phyloP scores from a whole-genome alignment of 2,113 vertebrate species.

The Myrmophylax atrothorax region DNA sequence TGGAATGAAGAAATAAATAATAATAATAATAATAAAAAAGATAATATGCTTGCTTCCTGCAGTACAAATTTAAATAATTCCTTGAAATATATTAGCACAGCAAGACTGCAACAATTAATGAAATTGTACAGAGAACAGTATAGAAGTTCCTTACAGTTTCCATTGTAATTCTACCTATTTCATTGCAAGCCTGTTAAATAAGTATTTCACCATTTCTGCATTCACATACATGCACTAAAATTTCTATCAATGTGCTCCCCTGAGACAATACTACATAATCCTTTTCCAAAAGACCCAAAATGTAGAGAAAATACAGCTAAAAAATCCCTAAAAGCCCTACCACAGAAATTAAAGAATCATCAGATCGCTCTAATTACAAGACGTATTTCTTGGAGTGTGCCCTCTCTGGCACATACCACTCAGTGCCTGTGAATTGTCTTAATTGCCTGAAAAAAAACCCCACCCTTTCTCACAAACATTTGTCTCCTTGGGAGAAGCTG shows the following conservation, averaged over 20 bases:
- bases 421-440: neutral
- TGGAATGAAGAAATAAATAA: neutral
- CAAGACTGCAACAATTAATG: neutral
- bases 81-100: neutral
- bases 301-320: neutral
- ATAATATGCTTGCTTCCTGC: neutral
- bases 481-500: slow-evolving; percentile 3
- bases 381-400: neutral
- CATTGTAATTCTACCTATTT: neutral
- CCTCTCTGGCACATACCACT: neutral
- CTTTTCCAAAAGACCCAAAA: neutral
- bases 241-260: neutral
- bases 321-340: neutral
- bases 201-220: neutral
- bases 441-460: neutral
- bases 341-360: neutral
- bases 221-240: neutral
- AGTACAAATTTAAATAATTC: neutral
- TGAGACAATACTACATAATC: neutral
- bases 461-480: neutral
- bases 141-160: neutral
- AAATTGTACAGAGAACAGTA: neutral
- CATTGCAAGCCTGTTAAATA: neutral
- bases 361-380: neutral
- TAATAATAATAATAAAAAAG: no score